Base-by-base conservation (phyloP, 1,140 invertebrate species). In the Helicorthomorpha holstii region DNA sequence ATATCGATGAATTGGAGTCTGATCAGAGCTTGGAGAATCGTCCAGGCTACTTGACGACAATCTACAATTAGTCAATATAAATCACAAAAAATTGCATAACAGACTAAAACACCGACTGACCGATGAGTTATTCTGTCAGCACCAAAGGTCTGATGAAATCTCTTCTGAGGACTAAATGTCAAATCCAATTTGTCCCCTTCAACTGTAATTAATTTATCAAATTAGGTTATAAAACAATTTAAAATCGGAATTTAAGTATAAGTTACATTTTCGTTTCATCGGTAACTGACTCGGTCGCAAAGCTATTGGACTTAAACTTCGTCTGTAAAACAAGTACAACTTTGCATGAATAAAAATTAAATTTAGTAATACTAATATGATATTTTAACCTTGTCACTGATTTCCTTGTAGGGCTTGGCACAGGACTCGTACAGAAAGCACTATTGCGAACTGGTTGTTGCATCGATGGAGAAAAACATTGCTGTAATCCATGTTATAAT, bases 271-370 rank as follows among this genome's bases (percentile, higher is more conserved):
- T 53, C 85, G 70, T 67, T 89, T 90, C 22, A 83, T 74, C 4
- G 79, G 72, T 56, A 84, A 67, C 27, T 76, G 74, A 38, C 80
- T 81, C 10, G 82, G 80, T 23, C 85, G 72, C 66, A 90, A 77
- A 12, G 82, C 75, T 57, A 88, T 88, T 7, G 85, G 85, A 58
- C 84, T 87, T 53, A 85, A 75, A 60, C 84, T 87, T 27, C 85
- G 73, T 26, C 63, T 45, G 19, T 12, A 25, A 49, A n/a, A 4
- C 22, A n/a, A n/a, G n/a, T n/a, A n/a, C n/a, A n/a, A n/a, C n/a
- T n/a, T n/a, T n/a, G n/a, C n/a, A n/a, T n/a, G n/a, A n/a, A n/a
- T n/a, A n/a, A n/a, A n/a, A n/a, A n/a, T n/a, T n/a, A n/a, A n/a
- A n/a, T n/a, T n/a, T n/a, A n/a, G n/a, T n/a, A n/a, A n/a, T n/a